Evolutionary conservation across 2,797 vertebrate genomes (phyloP).

Genomic region (Ctenopoma multispine): DNA sequence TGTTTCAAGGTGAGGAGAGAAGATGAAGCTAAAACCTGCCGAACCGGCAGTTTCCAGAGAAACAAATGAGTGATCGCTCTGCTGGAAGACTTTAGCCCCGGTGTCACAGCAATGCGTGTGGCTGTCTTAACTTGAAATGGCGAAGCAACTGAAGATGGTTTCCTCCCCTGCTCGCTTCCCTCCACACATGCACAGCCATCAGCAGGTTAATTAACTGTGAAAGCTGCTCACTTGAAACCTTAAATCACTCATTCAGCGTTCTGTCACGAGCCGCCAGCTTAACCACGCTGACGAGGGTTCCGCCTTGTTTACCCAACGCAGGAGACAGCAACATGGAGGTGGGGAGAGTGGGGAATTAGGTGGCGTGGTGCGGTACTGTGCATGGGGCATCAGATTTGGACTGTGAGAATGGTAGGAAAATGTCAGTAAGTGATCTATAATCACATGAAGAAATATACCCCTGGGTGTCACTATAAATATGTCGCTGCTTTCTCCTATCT

Average conservation of each 20-base stretch:
- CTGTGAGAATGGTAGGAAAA: conserved; percentile 39
- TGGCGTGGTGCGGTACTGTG: conserved; percentile 28
- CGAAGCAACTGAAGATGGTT: conserved; percentile 63
- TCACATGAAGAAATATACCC: conserved; percentile 49
- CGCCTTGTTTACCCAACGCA: conserved; percentile 82
- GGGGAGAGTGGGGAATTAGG: conserved; percentile 55
- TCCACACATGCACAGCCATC: conserved; percentile 78
- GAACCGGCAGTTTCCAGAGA: conserved; percentile 51
- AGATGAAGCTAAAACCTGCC: conserved; percentile 51
- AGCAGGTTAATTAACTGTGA: conserved; percentile 86
- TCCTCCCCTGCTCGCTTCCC: conserved; percentile 61
- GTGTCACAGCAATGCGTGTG: conserved; percentile 48
- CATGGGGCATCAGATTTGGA: conserved; percentile 53
- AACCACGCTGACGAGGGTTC: conserved; percentile 78
- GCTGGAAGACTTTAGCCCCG: conserved; percentile 43
- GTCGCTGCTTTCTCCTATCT: conserved; percentile 62
- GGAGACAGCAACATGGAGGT: conserved; percentile 63
- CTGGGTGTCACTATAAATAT: conserved; percentile 64
- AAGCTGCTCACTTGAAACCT: conserved; percentile 85
- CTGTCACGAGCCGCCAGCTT: conserved; percentile 80
- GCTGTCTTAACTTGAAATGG: conserved; percentile 75
- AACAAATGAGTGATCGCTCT: conserved; percentile 49
- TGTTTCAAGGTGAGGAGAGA: conserved; percentile 53
- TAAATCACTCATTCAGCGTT: conserved; percentile 85
- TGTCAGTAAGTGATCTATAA: conserved; percentile 58